These are phyloP conservation scores for Picathartes gymnocephalus DNA, from an alignment of 2,113 vertebrate genomes.

Conservation along the genomic window DNA sequence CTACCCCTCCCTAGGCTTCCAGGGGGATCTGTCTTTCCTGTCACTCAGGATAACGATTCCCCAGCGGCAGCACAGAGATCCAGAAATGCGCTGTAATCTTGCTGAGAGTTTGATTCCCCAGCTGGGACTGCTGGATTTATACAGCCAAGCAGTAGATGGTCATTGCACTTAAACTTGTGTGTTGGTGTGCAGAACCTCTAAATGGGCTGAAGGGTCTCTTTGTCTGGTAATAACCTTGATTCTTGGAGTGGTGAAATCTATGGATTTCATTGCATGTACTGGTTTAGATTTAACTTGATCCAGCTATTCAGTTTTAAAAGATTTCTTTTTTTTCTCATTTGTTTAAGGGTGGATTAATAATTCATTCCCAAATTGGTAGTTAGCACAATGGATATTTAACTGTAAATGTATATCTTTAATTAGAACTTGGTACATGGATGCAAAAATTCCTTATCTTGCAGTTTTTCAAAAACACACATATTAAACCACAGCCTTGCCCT, in stretches of 20 bases:
- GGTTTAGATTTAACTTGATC: not conserved
- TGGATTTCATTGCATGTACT: not conserved
- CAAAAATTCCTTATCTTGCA: not conserved
- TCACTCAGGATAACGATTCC: conserved; percentile 71
- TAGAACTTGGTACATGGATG: not conserved
- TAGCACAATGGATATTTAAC: not conserved
- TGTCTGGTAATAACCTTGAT: conserved; percentile 2
- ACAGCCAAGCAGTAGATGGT: conserved; percentile 20
- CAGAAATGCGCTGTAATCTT: conserved; percentile 69
- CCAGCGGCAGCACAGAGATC: conserved; percentile 53
- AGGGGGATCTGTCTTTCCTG: conserved; percentile 65
- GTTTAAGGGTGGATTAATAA: not conserved
- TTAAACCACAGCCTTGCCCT: conserved; percentile 23
- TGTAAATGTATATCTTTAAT: conserved; percentile 25
- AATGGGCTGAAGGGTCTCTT: not conserved
- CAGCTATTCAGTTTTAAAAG: not conserved
- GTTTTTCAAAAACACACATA: not conserved
- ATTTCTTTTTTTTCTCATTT: not conserved
- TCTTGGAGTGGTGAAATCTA: not conserved
- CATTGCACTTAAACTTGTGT: not conserved
- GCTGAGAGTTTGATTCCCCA: conserved; percentile 60
- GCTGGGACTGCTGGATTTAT: conserved; percentile 58
- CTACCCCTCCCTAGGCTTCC: conserved; percentile 31
- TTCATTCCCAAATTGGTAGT: not conserved
- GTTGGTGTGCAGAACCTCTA: not conserved